Evolutionary conservation across 92 coral and sea anemone species (phyloP), one percentile per base, ranked within the genome.

Genomic region (Umimayanthus kanabou): DNA sequence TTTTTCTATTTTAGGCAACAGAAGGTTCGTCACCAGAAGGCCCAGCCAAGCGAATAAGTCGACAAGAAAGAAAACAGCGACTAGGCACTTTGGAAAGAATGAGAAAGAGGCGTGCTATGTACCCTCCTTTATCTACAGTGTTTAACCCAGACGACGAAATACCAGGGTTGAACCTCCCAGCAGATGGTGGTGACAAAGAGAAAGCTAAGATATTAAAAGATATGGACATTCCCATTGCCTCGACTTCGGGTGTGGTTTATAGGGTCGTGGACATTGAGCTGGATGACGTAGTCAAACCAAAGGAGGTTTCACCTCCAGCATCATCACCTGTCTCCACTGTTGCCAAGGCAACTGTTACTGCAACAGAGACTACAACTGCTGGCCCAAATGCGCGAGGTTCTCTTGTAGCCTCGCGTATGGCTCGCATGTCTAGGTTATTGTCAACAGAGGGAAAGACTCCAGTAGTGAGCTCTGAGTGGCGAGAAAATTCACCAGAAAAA

Each of bases 31-130:
- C 47, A 83, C 30, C 79, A 70, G 53, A 75, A 75, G 87, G 77
- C 23, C 87, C 87, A 23, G 79, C 87, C 33, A 83, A 29, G 22
- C 76, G 78, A 47, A 42, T 83, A 39, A 83, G 64, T 57, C 61
- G 78, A 11, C 78, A 70, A 13, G 87, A 83, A 71, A 45, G 29
- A 73, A 73, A 86, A 39, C 93, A 90, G 75, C 87, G 82, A 77
- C 78, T 92, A 50, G 97, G 97, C 7, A 94, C 97, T 20, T 65
- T 94, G 42, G 97, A 94, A 82, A 92, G 96, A 64, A 90, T 79
- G 71, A 91, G 89, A n/a, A 90, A 93, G 45, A 91, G 98, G 26
- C 86, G 99, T 16, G 99, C 99, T 69, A 97, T 93, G 98, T 97
- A 97, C 84, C 99, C 99, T 2, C 98, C 98, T n/a, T 85, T 95